Evolutionary conservation across 2,888 invertebrate genomes (phyloP).

Genomic region (Elaeidobius kamerunicus): DNA sequence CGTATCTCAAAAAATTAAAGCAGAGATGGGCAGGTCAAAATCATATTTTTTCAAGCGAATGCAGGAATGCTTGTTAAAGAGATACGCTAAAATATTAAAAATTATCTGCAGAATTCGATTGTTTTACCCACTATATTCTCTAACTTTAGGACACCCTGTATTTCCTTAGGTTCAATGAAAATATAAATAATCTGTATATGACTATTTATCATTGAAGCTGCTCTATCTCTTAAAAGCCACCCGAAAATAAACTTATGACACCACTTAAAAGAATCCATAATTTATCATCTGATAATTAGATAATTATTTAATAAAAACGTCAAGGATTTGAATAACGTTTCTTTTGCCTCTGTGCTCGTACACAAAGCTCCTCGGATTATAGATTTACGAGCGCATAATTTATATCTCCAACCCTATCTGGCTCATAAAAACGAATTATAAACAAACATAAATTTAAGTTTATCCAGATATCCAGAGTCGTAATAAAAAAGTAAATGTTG

Average conservation of each 20-base stretch:
- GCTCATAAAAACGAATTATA: constrained; percentile 32
- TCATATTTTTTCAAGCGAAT: no score
- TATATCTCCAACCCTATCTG: constrained; percentile 31
- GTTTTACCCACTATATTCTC: no score
- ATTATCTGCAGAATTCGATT: no score
- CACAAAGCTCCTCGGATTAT: constrained; percentile 22
- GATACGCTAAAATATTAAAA: no score
- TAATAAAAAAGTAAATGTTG: no score
- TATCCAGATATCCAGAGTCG: background rate
- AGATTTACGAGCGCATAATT: constrained; percentile 29
- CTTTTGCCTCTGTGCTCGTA: constrained; percentile 17
- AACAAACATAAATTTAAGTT: constrained; percentile 29
- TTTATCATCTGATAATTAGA: constrained; percentile 30
- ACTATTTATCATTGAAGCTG: background rate
- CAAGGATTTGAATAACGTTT: constrained; percentile 23
- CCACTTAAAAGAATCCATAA: constrained; percentile 4
- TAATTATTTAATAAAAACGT: constrained; percentile 32
- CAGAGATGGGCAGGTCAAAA: no score
- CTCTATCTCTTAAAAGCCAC: background rate
- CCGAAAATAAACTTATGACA: background rate
- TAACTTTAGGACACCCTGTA: no score
- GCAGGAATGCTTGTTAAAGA: no score
- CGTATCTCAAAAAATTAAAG: no score
- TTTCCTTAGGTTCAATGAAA: no score
- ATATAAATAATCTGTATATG: no score